Conservation (phyloP, 2,888 invertebrate species). For the Eulithis testata region DNA sequence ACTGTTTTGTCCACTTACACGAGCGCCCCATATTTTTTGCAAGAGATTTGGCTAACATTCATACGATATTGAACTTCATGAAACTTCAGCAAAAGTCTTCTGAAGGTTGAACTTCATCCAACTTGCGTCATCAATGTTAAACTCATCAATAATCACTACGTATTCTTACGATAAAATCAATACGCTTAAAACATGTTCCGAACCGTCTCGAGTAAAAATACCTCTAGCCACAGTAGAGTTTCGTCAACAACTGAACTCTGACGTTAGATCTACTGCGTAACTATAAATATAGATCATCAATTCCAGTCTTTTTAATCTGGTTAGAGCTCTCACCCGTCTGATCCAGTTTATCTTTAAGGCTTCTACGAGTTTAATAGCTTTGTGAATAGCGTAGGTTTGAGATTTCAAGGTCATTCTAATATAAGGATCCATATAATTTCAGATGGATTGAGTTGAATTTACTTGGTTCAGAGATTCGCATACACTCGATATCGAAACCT, state of each 20-base stretch:
- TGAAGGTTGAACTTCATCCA: conserved; percentile 48
- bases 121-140: conserved; percentile 56
- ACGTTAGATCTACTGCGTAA: conserved; percentile 69
- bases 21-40: conserved; percentile 64
- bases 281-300: conserved; percentile 72
- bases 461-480: no score
- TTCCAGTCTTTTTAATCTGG: conserved; percentile 56
- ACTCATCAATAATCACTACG: conserved; percentile 46
- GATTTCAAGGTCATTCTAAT: conserved; percentile 11
- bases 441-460: no score
- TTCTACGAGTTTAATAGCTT: background rate
- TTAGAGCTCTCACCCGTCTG: conserved; percentile 32
- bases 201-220: conserved; percentile 61
- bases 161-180: conserved; percentile 64
- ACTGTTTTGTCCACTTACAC: conserved; percentile 54
- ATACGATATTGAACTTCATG: conserved; percentile 53
- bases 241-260: conserved; percentile 74
- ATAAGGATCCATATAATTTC: no score
- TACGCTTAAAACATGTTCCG: conserved; percentile 57
- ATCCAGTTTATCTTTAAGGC: conserved; percentile 38
- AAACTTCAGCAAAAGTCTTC: conserved; percentile 47
- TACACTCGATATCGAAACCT: no score
- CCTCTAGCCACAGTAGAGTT: conserved; percentile 71
- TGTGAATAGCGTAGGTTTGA: background rate
- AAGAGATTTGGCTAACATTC: conserved; percentile 29